Evolutionary conservation across 2,888 invertebrate species (phyloP), one percentile per base, ranked within the genome.

Genomic region (Lasius platythorax): DNA sequence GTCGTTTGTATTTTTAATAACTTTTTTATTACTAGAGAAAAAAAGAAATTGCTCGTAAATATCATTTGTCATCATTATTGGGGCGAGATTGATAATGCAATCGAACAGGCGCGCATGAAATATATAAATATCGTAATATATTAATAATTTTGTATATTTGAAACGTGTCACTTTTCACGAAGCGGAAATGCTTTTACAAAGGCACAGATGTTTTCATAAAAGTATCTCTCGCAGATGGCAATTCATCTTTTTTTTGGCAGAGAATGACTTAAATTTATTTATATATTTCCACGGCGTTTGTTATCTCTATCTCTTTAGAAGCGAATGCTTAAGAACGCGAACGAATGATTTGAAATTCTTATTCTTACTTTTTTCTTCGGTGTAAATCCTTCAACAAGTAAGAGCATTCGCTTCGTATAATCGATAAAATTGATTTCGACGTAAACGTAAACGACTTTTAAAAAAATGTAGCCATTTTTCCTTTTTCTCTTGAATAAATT

Each of bases 11-110:
- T 50, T 30, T 53, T 33, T 37, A 63, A 18, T 50, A 8, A 40
- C 37, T 12, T 30, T 11, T 33, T 30, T 2, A 33, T 37, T 56
- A 30, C 61, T 30, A 50, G n/a, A n/a, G 6, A n/a, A n/a, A n/a
- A 50, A 50, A 73, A n/a, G 6, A 40, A n/a, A 61, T 74, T 43
- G n/a, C 15, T n/a, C 33, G 61, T 6, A 43, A 74, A 61, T 61
- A 30, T 61, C n/a, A 15, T 18, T 46, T n/a, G 30, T 43, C 1
- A n/a, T 15, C 43, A n/a, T 18, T 58, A 12, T 40, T 40, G 30
- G 1, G 4, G 23, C 30, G 9, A 28, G n/a, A 74, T 28, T 28
- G 43, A 56, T 28, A 23, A 5, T 73, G 12, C n/a, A 61, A 61
- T 74, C 18, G 40, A 18, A 28, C 18, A 58, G 11, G 15, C 3